Evolutionary conservation across 2,113 vertebrate genomes (phyloP), one percentile per base, ranked within the genome.

Genomic region (Chloropsis cyanopogon): DNA sequence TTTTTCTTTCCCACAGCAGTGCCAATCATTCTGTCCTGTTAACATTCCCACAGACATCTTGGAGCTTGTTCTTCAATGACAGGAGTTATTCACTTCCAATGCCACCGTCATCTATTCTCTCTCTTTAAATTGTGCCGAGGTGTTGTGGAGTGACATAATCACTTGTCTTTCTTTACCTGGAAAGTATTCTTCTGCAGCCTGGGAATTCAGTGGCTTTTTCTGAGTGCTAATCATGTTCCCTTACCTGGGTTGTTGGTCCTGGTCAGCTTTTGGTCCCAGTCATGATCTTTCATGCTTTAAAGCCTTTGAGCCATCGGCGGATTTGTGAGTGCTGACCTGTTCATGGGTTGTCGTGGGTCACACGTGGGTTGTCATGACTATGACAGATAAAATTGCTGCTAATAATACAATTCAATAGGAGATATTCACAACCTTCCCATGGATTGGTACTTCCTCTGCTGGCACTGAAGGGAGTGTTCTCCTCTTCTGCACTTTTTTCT

Each of bases 301-400:
- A 65, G 52, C 11, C 56, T 66, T 78, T 1, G 53, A 65, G 26
- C 29, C 8, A 2, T 9, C 1, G 16, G 29, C 2, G 22, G 35
- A 46, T 92, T 37, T 3, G 8, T 33, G 35, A 37, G 56, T 33
- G n/a, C 52, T 35, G 78, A 23, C 53, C 25, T 87, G 35, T 61
- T 69, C 1, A 0, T 26, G 82, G 59, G 19, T 26, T 84, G 3
- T 53, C 0, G 0, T 47, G 73, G 78, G 31, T 86, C 75, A 7
- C 1, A 8, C 2, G 22, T 73, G 78, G 69, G 54, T 82, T 75
- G 69, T 28, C 52, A 41, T 54, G 72, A 85, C 31, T 42, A 7
- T 59, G 61, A 35, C 42, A 85, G 65, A 21, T 54, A 59, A 90
- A 92, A 88, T 79, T 68, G 47, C 63, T 90, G 60, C 61, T 92